phyloP scores from a whole-genome alignment of 2,888 invertebrate species.

The Polydrusus tereticollis region DNA sequence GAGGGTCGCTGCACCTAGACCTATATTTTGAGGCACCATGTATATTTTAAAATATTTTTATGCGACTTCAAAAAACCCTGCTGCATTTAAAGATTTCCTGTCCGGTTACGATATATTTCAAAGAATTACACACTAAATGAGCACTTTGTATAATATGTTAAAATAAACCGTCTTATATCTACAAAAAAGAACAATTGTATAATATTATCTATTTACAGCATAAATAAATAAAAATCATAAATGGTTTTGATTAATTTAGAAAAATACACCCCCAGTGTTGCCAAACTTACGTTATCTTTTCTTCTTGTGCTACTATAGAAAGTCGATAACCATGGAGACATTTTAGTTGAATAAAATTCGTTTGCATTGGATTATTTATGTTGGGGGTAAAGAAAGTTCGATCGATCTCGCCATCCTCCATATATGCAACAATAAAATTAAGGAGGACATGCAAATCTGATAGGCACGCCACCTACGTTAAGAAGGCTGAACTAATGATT shows the following conservation, averaged over 20 bases:
- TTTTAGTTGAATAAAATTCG: background rate
- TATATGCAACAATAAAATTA: too few species aligned
- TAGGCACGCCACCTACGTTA: too few species aligned
- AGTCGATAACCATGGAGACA: background rate
- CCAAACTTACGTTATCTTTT: background rate
- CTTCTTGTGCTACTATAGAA: conserved; percentile 13
- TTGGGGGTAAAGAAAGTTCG: background rate
- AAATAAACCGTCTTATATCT: conserved; percentile 55
- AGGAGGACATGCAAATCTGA: too few species aligned
- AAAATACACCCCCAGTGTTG: conserved; percentile 22
- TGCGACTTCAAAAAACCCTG: too few species aligned
- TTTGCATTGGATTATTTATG: background rate
- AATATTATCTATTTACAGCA: conserved; percentile 42
- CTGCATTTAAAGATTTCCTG: too few species aligned
- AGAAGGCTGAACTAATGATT: too few species aligned
- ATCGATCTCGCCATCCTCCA: background rate
- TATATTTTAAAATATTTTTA: too few species aligned
- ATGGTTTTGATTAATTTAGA: conserved; percentile 34
- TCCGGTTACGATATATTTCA: too few species aligned
- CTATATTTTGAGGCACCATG: too few species aligned
- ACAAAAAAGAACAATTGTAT: conserved; percentile 48
- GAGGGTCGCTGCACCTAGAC: too few species aligned
- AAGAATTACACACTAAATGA: too few species aligned
- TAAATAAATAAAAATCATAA: conserved; percentile 37
- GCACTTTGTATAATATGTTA: too few species aligned